Evolutionary conservation across 2,113 vertebrate species (phyloP).

Genomic region (Edolisoma coerulescens): DNA sequence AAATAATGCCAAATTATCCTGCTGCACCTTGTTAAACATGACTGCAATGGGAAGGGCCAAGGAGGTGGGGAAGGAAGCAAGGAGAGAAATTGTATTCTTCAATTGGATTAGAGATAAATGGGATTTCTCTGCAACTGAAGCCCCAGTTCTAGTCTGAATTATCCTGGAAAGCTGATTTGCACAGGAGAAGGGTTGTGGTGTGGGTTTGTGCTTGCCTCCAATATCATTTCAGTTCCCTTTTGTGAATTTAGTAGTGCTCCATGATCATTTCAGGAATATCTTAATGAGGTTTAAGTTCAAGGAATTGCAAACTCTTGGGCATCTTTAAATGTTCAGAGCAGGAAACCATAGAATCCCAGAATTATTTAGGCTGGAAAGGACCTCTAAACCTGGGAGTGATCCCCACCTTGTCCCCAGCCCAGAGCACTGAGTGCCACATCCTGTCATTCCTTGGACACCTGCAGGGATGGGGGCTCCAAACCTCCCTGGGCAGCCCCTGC

Average conservation of each 20-base stretch:
- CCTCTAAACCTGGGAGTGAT: background rate
- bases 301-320: background rate
- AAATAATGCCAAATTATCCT: background rate
- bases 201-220: background rate
- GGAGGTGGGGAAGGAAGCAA: background rate
- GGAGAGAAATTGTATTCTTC: background rate
- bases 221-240: background rate
- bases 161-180: background rate
- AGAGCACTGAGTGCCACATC: background rate
- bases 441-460: background rate
- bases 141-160: background rate
- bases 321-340: background rate
- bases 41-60: background rate
- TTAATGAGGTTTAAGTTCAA: background rate
- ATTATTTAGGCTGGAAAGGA: background rate
- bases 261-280: background rate
- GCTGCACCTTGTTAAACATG: background rate
- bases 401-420: background rate
- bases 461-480: background rate
- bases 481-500: background rate
- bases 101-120: background rate
- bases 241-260: no score
- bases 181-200: rapidly evolving
- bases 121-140: background rate
- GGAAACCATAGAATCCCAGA: background rate